These are phyloP conservation scores for Neolamprologus modestus DNA, from an alignment of 2,113 vertebrate species.

Conservation along the genomic window DNA sequence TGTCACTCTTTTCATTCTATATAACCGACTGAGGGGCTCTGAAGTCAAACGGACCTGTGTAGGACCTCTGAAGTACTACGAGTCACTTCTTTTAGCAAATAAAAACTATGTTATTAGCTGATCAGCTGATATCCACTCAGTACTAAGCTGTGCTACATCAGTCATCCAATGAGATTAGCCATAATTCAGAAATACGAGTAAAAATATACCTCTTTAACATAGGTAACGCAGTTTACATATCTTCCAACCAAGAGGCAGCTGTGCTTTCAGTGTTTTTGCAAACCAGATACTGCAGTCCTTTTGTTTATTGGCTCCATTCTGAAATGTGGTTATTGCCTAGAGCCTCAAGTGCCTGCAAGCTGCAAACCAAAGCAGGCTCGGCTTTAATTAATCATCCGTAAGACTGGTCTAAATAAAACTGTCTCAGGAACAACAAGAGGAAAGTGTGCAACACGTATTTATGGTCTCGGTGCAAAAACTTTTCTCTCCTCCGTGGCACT, in stretches of 20 bases:
- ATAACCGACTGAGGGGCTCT: neutral
- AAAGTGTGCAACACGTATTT: neutral
- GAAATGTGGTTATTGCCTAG: neutral
- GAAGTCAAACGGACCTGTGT: neutral
- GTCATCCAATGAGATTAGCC: neutral
- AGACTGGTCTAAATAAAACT: neutral
- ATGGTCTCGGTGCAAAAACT: neutral
- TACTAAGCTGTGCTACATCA: fast-evolving
- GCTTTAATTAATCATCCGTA: neutral
- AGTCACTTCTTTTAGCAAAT: neutral
- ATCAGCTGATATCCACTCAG: neutral
- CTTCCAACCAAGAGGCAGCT: neutral
- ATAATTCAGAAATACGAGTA: neutral
- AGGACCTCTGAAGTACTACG: neutral
- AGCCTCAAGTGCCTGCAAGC: neutral
- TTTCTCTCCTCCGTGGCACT: neutral
- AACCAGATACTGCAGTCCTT: neutral
- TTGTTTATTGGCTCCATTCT: neutral
- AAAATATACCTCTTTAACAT: neutral
- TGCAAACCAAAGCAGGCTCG: neutral
- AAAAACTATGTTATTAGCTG: neutral
- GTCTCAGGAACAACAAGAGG: neutral
- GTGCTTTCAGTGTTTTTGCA: neutral
- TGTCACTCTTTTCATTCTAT: neutral
- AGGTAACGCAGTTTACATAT: neutral